phyloP scores from a whole-genome alignment of 2,797 vertebrate genomes.

The Coccyzus lansbergi region DNA sequence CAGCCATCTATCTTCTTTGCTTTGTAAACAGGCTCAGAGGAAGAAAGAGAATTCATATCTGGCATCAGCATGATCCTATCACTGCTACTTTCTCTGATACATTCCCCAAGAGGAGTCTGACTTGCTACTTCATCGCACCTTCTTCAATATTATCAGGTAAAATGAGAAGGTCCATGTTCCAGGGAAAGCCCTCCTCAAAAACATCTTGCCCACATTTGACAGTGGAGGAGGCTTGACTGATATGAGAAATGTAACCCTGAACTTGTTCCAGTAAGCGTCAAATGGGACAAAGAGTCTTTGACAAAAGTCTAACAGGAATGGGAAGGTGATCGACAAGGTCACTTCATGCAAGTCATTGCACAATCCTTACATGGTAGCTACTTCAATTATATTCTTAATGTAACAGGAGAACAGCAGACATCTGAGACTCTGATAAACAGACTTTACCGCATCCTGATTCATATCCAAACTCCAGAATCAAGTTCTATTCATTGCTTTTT shows the following conservation, averaged over 20 bases:
- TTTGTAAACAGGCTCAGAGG: background rate
- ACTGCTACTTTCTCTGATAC: background rate
- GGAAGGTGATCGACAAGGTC: background rate
- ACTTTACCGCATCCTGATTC: constrained; percentile 51
- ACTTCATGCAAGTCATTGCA: background rate
- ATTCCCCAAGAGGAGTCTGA: background rate
- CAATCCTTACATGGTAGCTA: background rate
- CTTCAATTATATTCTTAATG: constrained; percentile 9
- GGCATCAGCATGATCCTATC: background rate
- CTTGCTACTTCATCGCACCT: background rate
- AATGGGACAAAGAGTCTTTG: background rate
- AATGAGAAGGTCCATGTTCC: background rate
- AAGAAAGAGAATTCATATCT: background rate
- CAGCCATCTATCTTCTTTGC: background rate
- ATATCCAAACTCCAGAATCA: background rate
- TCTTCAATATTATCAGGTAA: background rate
- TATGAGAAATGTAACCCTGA: background rate
- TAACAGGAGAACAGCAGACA: constrained; percentile 21
- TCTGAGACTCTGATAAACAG: constrained; percentile 24
- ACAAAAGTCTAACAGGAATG: background rate
- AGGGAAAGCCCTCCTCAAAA: background rate
- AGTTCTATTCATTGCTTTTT: background rate
- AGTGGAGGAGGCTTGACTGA: background rate
- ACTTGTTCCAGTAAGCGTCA: background rate
- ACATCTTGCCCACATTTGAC: background rate